Conservation (phyloP, 2,888 invertebrate genomes). For the Ptychoptera contaminata region DNA sequence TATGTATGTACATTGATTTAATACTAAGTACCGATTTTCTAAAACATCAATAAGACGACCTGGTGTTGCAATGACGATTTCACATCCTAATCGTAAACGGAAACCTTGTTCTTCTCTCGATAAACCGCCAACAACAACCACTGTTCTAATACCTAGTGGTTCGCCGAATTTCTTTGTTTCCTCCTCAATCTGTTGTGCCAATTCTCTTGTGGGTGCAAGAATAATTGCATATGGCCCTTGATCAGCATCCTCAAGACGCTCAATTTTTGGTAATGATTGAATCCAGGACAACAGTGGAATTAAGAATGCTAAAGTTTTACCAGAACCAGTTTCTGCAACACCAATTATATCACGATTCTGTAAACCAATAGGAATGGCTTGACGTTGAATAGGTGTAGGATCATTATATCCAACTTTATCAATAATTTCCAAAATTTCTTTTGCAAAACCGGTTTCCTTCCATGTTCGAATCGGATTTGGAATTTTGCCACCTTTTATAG, state of each 20-base stretch:
- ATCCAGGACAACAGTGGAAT: slow-evolving; percentile 97
- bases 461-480: slow-evolving; percentile 92
- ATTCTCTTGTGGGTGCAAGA: slow-evolving; percentile 96
- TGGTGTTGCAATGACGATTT: slow-evolving; percentile 98
- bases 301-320: slow-evolving; percentile 96
- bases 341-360: slow-evolving; percentile 95
- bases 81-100: slow-evolving; percentile 88
- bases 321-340: slow-evolving; percentile 97
- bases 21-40: slow-evolving; percentile 92
- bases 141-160: slow-evolving; percentile 81
- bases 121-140: slow-evolving; percentile 94
- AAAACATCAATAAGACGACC: slow-evolving; percentile 97
- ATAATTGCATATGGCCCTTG: slow-evolving; percentile 98
- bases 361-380: slow-evolving; percentile 96
- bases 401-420: slow-evolving; percentile 92
- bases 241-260: slow-evolving; percentile 76
- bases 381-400: slow-evolving; percentile 96
- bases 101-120: slow-evolving; percentile 98
- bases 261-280: slow-evolving; percentile 90
- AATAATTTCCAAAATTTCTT: slow-evolving; percentile 85
- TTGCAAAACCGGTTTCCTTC: slow-evolving; percentile 84
- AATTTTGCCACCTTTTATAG: slow-evolving; percentile 92
- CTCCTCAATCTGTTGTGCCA: slow-evolving; percentile 99
- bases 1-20: slow-evolving; percentile 96
- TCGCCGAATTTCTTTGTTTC: slow-evolving; percentile 96